Percentiles rank a stretch among this genome's conserved stretches.
Conservation (phyloP, 2,888 invertebrate genomes). For the Amblyjoppa fuscipennis region DNA sequence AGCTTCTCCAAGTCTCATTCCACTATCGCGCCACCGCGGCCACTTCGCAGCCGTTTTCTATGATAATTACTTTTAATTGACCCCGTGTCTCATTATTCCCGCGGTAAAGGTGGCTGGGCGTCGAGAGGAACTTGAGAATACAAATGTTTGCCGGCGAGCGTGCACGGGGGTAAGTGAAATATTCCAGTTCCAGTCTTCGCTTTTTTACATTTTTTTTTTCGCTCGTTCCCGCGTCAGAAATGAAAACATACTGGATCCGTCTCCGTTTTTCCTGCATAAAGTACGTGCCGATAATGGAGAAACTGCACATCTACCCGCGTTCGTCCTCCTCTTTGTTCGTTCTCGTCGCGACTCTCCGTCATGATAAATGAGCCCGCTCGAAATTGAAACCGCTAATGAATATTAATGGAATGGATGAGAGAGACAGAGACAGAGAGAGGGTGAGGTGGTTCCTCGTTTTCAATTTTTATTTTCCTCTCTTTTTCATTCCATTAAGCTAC, state of each 20-base stretch:
- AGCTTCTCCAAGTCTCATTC: conserved; percentile 20
- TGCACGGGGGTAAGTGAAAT: conserved; percentile 1
- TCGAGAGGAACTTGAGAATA: conserved; percentile 24
- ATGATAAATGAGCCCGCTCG: conserved; percentile 70
- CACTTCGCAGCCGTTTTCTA: conserved; percentile 31
- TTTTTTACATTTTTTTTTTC: conserved; percentile 13
- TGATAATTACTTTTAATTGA: conserved; percentile 61
- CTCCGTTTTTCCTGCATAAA: conserved; percentile 29
- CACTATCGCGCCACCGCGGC: not conserved
- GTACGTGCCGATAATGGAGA: conserved; percentile 48
- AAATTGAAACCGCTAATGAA: conserved; percentile 73
- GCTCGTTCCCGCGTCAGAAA: not conserved
- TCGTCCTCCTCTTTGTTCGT: conserved; percentile 7
- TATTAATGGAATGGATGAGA: conserved; percentile 62
- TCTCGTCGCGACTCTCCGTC: conserved; percentile 38
- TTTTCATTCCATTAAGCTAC: conserved; percentile 55
- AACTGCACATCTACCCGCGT: conserved; percentile 12
- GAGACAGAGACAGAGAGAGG: conserved; percentile 19
- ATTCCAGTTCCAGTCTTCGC: conserved; percentile 1
- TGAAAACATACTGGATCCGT: conserved; percentile 19
- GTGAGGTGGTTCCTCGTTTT: conserved; percentile 35
- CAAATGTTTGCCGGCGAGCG: conserved; percentile 36
- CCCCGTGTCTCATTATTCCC: conserved; percentile 41
- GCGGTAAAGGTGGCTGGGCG: conserved; percentile 1
- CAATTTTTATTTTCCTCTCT: conserved; percentile 41